These are phyloP conservation scores for Phortica magna DNA, from an alignment of 2,888 invertebrate species.

Conservation along the genomic window DNA sequence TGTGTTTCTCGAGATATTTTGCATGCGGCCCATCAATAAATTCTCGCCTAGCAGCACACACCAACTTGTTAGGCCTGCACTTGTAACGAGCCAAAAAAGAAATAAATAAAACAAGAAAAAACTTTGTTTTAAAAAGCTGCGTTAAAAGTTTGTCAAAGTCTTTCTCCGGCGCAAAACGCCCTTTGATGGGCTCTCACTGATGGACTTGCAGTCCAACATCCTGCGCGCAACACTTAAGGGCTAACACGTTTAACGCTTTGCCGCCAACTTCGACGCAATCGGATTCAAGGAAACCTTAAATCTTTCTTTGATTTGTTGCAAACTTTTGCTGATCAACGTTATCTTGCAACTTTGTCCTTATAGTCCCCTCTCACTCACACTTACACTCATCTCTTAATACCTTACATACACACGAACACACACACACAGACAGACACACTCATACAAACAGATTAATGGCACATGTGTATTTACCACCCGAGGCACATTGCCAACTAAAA, in stretches of 20 bases:
- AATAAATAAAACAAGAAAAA: background rate
- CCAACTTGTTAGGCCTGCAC: background rate
- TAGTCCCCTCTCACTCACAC: background rate
- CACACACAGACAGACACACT: background rate
- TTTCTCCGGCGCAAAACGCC: background rate
- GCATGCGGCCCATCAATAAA: slow-evolving; percentile 23
- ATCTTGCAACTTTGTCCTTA: slow-evolving; percentile 22
- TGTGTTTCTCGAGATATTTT: background rate
- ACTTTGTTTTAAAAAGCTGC: background rate
- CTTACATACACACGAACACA: no score
- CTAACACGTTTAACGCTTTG: background rate
- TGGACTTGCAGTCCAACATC: background rate
- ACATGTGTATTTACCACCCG: background rate
- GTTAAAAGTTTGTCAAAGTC: background rate
- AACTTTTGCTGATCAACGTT: slow-evolving; percentile 28
- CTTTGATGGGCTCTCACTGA: background rate
- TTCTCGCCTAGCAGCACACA: background rate
- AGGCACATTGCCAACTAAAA: slow-evolving; percentile 15
- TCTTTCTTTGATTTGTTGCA: slow-evolving; percentile 39
- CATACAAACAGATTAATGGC: background rate
- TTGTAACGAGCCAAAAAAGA: background rate
- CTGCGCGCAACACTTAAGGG: background rate
- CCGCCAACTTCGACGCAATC: background rate
- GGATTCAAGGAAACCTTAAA: slow-evolving; percentile 22
- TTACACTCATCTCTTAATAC: background rate